Conservation (phyloP, 1,140 invertebrate species). For the Drosophila ananassae region DNA sequence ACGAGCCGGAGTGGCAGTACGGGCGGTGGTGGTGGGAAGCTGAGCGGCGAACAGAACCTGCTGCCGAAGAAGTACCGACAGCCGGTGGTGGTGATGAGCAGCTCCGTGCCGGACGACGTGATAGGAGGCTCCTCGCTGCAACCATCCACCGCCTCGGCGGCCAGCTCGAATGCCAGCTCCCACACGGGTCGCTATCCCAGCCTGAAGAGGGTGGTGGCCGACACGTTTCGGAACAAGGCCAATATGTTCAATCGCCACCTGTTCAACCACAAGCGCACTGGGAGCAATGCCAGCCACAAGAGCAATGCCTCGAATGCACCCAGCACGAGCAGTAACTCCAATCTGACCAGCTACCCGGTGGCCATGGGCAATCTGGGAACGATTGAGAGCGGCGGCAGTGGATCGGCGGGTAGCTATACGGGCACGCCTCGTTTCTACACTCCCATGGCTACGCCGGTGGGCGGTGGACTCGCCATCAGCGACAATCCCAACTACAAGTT, state of each 20-base stretch:
- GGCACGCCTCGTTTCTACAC: constrained; percentile 69
- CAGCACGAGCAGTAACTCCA: constrained; percentile 70
- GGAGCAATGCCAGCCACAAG: constrained; percentile 77
- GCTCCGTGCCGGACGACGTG: constrained; percentile 73
- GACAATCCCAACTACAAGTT: constrained; percentile 73
- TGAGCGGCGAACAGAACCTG: constrained; percentile 72
- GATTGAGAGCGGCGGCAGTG: constrained; percentile 80
- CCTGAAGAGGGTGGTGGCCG: constrained; percentile 57
- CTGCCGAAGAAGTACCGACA: constrained; percentile 36
- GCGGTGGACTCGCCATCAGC: constrained; percentile 38
- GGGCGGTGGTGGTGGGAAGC: constrained; percentile 42
- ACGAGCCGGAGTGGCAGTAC: constrained; percentile 46
- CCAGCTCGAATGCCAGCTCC: constrained; percentile 73
- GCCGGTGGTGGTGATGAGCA: constrained; percentile 67
- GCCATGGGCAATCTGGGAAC: constrained; percentile 70
- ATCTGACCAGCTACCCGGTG: constrained; percentile 62
- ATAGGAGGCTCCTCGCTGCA: constrained; percentile 62
- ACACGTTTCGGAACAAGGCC: constrained; percentile 56
- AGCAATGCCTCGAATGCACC: constrained; percentile 72
- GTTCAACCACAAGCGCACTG: constrained; percentile 72
- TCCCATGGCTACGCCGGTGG: constrained; percentile 55
- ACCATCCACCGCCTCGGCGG: constrained; percentile 75
- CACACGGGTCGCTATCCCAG: constrained; percentile 58
- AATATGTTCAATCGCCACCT: constrained; percentile 56
- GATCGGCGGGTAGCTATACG: constrained; percentile 73